A percentile compares a stretch with the other conserved stretches of the same genome.
phyloP scores from a whole-genome alignment of 2,113 vertebrate genomes.

The Numida meleagris region DNA sequence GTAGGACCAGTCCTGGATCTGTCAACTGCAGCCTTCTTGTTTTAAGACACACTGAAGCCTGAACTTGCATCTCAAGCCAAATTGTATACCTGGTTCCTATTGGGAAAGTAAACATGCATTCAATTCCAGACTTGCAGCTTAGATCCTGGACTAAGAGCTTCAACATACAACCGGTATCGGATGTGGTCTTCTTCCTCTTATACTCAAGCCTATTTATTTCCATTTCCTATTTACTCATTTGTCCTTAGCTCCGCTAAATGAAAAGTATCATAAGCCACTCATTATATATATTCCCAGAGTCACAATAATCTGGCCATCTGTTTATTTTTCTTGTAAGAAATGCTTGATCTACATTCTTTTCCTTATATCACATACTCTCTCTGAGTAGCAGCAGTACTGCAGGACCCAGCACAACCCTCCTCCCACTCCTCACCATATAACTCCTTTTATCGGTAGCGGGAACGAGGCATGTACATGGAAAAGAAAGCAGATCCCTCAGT shows the following conservation, averaged over 20 bases:
- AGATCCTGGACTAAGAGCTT: not conserved
- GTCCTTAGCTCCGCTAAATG: not conserved
- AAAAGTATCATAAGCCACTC: not conserved
- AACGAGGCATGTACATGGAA: slow-evolving; percentile 27
- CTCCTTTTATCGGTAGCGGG: not conserved
- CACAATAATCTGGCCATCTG: not conserved
- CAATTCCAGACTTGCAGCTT: not conserved
- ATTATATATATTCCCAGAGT: not conserved
- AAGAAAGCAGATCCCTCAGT: slow-evolving; percentile 69
- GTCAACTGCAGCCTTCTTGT: not conserved
- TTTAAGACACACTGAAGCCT: not conserved
- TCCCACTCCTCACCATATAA: not conserved
- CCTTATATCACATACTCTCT: not conserved
- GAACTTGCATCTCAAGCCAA: slow-evolving; percentile 3
- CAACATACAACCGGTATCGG: not conserved
- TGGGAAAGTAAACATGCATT: not conserved
- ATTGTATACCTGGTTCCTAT: slow-evolving; percentile 42
- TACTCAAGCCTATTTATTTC: not conserved
- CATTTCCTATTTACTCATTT: not conserved
- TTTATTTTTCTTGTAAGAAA: not conserved
- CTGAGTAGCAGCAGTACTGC: not conserved
- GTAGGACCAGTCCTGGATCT: slow-evolving; percentile 13
- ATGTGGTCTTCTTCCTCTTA: not conserved
- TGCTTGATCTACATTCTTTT: not conserved
- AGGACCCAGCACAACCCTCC: not conserved